A percentile compares a stretch with the other conserved stretches of the same genome.
Evolutionary conservation across 64 coral and sea anemone species (phyloP).

Genomic region (Exaiptasia diaphana): DNA sequence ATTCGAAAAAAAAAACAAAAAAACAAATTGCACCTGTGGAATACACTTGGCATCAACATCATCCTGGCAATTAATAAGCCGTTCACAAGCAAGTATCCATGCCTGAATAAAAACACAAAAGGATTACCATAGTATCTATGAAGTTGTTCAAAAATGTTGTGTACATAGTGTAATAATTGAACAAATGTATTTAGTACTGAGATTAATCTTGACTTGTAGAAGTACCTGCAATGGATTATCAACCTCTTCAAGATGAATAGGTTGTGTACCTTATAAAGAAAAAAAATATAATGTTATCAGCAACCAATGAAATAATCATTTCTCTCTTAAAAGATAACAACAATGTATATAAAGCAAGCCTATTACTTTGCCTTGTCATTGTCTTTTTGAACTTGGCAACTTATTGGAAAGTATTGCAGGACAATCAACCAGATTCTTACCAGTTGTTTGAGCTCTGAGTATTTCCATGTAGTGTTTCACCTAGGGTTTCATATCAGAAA

Average conservation of each 20-base stretch:
- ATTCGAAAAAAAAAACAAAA: too few species aligned
- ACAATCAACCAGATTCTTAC: background rate
- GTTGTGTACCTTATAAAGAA: background rate
- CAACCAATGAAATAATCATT: background rate
- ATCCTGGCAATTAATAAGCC: constrained; percentile 4
- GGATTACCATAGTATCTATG: too few species aligned
- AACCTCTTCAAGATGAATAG: constrained; percentile 35
- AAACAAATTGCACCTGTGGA: constrained; percentile 73
- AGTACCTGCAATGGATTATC: constrained; percentile 53
- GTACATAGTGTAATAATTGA: too few species aligned
- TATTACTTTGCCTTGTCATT: too few species aligned
- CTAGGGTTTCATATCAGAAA: background rate
- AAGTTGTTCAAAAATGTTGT: too few species aligned
- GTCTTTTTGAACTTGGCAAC: too few species aligned
- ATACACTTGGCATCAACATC: constrained; percentile 73
- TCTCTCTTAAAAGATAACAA: too few species aligned
- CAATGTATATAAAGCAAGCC: too few species aligned
- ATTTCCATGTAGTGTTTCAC: constrained; percentile 37
- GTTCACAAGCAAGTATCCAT: constrained; percentile 42
- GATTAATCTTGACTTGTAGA: background rate
- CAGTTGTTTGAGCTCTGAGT: constrained; percentile 44
- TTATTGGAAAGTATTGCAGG: background rate
- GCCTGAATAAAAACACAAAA: background rate
- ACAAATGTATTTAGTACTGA: too few species aligned
- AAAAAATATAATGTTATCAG: background rate